phyloP scores from a whole-genome alignment of 2,113 vertebrate species.

The Amphiprion percula region DNA sequence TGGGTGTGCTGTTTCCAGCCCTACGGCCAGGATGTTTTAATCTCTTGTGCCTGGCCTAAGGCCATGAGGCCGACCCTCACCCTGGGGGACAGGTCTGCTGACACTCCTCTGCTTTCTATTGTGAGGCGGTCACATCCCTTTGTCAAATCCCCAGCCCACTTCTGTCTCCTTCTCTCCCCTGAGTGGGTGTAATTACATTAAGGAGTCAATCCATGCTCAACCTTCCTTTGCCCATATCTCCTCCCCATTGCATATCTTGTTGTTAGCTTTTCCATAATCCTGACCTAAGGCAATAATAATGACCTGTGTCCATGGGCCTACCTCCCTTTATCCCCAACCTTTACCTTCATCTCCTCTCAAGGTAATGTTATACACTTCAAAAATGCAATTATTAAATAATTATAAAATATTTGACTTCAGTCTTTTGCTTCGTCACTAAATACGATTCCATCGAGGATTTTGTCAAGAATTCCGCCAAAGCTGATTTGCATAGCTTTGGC shows the following conservation, averaged over 20 bases:
- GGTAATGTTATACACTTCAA: not conserved
- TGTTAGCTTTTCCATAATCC: constrained; percentile 75
- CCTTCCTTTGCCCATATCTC: constrained; percentile 69
- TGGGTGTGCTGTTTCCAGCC: constrained; percentile 63
- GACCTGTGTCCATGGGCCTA: constrained; percentile 59
- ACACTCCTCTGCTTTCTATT: constrained; percentile 82
- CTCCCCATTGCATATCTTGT: constrained; percentile 79
- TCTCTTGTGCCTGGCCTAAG: constrained; percentile 76
- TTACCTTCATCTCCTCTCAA: constrained; percentile 7
- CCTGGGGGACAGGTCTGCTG: constrained; percentile 82
- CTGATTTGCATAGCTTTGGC: not conserved
- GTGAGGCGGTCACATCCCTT: constrained; percentile 77
- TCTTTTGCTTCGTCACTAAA: not conserved
- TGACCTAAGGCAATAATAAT: constrained; percentile 77
- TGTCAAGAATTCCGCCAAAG: not conserved
- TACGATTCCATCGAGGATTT: constrained; percentile 9
- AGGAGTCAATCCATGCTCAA: constrained; percentile 76
- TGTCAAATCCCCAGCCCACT: constrained; percentile 77
- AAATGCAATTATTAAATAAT: constrained; percentile 28
- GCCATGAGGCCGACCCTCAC: constrained; percentile 74
- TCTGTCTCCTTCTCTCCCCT: constrained; percentile 66
- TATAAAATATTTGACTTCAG: constrained; percentile 40
- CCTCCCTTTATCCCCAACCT: constrained; percentile 18
- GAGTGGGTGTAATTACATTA: constrained; percentile 86
- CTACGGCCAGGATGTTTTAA: constrained; percentile 77